Base-by-base conservation (phyloP, 1,140 invertebrate species). In the Drosophila ogumai region DNA sequence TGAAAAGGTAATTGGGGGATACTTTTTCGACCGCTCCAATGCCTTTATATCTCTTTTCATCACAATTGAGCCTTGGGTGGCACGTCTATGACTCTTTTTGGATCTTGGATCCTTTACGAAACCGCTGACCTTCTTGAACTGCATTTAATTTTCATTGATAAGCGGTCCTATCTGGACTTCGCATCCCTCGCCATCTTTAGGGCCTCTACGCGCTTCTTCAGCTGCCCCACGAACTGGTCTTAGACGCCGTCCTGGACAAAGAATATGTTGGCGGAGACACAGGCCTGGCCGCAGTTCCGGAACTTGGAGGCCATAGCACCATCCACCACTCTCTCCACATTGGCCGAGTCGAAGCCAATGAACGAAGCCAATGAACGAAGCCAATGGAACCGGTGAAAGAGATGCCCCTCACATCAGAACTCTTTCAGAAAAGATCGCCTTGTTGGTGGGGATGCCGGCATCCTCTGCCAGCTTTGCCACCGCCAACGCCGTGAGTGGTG, bases 301-400 rank as follows among this genome's bases (percentile, higher is more conserved):
- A 99, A 99, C 94, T 99, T 99, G 7, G 97, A 96, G 6, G 95
- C 94, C 94, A 99, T 96, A 3, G 97, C 96, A 22, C 97, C 97
- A 74, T 95, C 93, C 15, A 99, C 95, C 38, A 99, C 99, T 81
- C 95, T 94, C 66, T 98, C 95, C n/a, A 99, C 66, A 93, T 99
- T 95, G 0, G 99, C 99, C 65, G 96, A 96, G 68, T 98, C 94
- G 91, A 99, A 99, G 25, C 99, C 97, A 81, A 99, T 98, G 84
- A 99, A 99, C 2, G 49, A 28, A 50, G 49, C 49, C n/a, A n/a
- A n/a, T n/a, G n/a, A n/a, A n/a, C n/a, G n/a, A n/a, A n/a, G n/a
- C n/a, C n/a, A n/a, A 8, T 98, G 12, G 97, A 98, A 1, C 97
- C 97, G 15, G 99, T 99, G 90, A 99, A 99, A 6, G 98, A 99